A percentile compares a stretch with the other conserved stretches of the same genome.
phyloP scores from a whole-genome alignment of 92 coral and sea anemone genomes.

The Blastomussa wellsi region DNA sequence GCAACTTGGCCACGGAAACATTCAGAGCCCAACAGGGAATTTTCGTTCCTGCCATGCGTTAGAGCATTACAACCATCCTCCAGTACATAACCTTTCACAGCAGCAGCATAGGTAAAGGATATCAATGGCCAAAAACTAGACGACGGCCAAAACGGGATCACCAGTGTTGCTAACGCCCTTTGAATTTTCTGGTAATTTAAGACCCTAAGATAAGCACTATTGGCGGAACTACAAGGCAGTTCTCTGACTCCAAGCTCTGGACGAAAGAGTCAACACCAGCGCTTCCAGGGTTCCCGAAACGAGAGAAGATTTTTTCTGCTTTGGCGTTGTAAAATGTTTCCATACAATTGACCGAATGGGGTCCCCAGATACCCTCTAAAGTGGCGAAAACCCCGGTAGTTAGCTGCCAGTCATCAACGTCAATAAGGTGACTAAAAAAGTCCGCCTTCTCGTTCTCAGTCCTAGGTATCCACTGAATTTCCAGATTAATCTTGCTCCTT shows the following conservation, averaged over 20 bases:
- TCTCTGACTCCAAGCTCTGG: conserved; percentile 13
- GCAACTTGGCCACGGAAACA: neutral
- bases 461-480: conserved; percentile 45
- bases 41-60: neutral
- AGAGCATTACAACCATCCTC: neutral
- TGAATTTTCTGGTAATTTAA: neutral
- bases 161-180: neutral
- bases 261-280: conserved; percentile 4
- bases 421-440: conserved; percentile 47
- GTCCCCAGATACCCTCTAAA: conserved; percentile 33
- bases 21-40: neutral
- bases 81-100: neutral
- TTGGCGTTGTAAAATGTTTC: conserved; percentile 19
- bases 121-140: conserved; percentile 1
- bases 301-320: neutral
- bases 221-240: conserved; percentile 12
- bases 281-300: conserved; percentile 1
- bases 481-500: conserved; percentile 1
- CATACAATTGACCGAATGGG: conserved; percentile 50
- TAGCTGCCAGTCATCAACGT: conserved; percentile 57
- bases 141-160: conserved; percentile 18
- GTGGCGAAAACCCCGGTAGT: neutral
- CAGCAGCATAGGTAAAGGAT: neutral
- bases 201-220: neutral
- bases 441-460: conserved; percentile 41